phyloP scores from a whole-genome alignment of 2,888 invertebrate genomes.

The Stenotaenia linearis region DNA sequence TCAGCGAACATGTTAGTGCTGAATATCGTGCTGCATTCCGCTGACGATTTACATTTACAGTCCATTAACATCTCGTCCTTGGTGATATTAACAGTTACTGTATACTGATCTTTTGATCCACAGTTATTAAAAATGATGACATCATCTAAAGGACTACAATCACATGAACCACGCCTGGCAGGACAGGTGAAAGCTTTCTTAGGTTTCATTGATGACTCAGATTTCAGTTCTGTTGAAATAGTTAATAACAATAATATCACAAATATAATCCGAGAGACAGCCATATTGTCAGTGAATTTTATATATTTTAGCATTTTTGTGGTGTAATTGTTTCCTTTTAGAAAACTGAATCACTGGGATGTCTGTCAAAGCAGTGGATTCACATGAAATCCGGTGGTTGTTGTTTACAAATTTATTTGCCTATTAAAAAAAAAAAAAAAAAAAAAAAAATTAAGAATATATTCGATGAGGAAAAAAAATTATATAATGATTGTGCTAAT shows the following conservation, averaged over 20 bases:
- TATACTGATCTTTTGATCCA: neutral
- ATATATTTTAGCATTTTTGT: neutral
- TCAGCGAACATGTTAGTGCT: neutral
- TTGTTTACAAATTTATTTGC: too few species aligned
- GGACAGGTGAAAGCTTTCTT: neutral
- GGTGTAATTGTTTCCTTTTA: neutral
- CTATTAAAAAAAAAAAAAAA: neutral
- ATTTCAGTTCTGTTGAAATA: neutral
- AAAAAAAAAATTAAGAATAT: neutral
- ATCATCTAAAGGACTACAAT: neutral
- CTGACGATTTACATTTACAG: neutral
- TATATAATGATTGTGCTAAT: too few species aligned
- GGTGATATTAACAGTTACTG: neutral
- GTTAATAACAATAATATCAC: neutral
- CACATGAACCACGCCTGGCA: neutral
- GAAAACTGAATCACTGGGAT: neutral
- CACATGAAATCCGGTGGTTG: neutral
- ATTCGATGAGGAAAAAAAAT: too few species aligned
- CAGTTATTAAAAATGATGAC: neutral
- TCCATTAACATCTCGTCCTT: neutral
- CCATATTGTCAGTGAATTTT: too few species aligned
- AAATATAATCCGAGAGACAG: neutral
- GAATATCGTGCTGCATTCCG: neutral
- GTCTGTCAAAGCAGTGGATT: neutral
- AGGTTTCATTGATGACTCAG: neutral